phyloP scores from a whole-genome alignment of 2,888 invertebrate species.

The Caenorhabditis sp. region DNA sequence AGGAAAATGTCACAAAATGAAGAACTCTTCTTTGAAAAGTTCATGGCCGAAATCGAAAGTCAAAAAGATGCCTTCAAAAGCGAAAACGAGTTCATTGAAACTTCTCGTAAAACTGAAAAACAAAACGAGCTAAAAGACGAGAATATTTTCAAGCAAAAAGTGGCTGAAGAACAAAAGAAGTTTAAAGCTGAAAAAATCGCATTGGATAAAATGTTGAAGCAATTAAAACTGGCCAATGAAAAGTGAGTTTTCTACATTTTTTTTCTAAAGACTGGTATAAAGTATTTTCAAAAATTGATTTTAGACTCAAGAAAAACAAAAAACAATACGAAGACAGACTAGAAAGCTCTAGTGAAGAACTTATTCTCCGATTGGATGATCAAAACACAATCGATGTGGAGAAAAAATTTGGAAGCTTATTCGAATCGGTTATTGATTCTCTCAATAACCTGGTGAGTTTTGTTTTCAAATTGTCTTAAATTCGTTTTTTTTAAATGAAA shows the following conservation, averaged over 20 bases:
- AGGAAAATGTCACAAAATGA: not conserved
- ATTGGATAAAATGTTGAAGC: slow-evolving; percentile 13
- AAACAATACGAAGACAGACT: slow-evolving; percentile 10
- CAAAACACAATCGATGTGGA: slow-evolving; percentile 3
- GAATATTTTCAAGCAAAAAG: not conserved
- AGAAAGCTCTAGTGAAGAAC: slow-evolving; percentile 7
- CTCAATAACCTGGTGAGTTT: slow-evolving; percentile 18
- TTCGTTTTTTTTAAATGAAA: not conserved
- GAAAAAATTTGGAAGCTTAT: slow-evolving; percentile 10
- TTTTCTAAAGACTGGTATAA: not conserved
- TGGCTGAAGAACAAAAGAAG: not conserved
- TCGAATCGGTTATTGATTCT: slow-evolving; percentile 14
- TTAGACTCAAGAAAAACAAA: slow-evolving; percentile 11
- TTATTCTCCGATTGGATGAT: slow-evolving; percentile 12
- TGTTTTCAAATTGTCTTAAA: not conserved
- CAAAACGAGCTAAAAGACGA: not conserved
- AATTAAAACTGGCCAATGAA: slow-evolving; percentile 8
- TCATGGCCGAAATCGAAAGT: not conserved
- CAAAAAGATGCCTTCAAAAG: not conserved
- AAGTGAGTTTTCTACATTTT: not conserved
- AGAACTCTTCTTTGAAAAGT: not conserved
- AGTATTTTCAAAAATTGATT: not conserved
- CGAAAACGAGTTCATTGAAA: not conserved
- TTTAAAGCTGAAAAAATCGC: not conserved
- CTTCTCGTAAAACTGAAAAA: not conserved